Base-by-base conservation (phyloP, 2,888 invertebrate genomes). In the Diadegma fenestrale region DNA sequence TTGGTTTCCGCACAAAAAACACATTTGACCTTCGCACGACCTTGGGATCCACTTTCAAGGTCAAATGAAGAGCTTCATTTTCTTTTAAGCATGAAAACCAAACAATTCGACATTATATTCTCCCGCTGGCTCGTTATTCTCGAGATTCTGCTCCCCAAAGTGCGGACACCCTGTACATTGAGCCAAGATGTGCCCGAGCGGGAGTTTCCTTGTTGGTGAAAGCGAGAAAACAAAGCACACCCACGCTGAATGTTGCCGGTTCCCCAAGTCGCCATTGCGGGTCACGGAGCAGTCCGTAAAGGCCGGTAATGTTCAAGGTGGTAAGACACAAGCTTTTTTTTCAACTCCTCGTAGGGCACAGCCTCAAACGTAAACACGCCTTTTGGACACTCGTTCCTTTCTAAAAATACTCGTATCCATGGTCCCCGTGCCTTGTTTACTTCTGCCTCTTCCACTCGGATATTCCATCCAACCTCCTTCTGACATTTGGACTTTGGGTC, bases 211-310 rank as follows among this genome's bases (percentile, higher is more conserved):
- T 63, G 77, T 77, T 69, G 80, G 84, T 84, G 84, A 84, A 84
- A 84, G 84, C 81, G 81, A 80, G 81, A 77, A 81, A 78, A 85
- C 81, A 78, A 85, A 78, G 73, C 68, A n/a, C 81, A 61, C 78
- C 77, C 78, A 69, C 81, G 63, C 73, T 37, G 68, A 43, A 41
- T 63, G 22, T 76, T 61, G 54, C 48, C 76, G 51, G n/a, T 51
- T 58, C 19, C n/a, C 30, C 48, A 41, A 19, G 30, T n/a, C 19
- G 22, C 22, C 48, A 76, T 64, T 12, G 41, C 63, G 6, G 80
- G 14, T 63, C 43, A 26, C 68, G 33, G 30, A 45, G n/a, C 37
- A 66, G 61, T 30, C 26, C 51, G 64, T 33, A 64, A 63, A 61
- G 73, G 73, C 61, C 75, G 14, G 43, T 68, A 79, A 79, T 66